These are phyloP conservation scores for Polyploca ridens DNA, from an alignment of 2,888 invertebrate species.

Conservation along the genomic window DNA sequence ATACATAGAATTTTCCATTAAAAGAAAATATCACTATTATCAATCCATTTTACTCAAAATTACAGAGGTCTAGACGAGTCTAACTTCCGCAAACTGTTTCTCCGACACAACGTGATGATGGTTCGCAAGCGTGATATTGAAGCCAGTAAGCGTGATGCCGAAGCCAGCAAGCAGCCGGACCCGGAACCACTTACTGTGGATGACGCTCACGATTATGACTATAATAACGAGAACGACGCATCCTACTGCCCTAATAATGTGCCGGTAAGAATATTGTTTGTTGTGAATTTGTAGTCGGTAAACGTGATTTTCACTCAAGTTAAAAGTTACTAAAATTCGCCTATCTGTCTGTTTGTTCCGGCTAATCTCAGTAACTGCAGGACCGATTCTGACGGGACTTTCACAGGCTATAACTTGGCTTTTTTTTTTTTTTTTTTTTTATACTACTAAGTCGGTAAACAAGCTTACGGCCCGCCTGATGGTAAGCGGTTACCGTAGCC, in stretches of 20 bases:
- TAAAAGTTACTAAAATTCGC: too few relatives aligned
- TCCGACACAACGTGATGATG: conserved; percentile 65
- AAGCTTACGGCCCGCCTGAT: too few relatives aligned
- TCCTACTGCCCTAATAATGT: conserved; percentile 72
- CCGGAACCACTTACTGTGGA: conserved; percentile 63
- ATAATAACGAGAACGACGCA: conserved; percentile 79
- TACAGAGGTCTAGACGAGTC: conserved; percentile 75
- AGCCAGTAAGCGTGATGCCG: conserved; percentile 19
- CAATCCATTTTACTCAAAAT: neutral
- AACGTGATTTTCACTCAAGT: neutral
- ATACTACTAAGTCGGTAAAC: too few relatives aligned
- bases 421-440: too few relatives aligned
- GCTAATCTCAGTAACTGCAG: too few relatives aligned
- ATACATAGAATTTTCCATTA: too few relatives aligned
- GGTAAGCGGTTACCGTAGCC: too few relatives aligned
- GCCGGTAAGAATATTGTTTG: conserved; percentile 48
- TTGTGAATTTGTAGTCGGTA: neutral
- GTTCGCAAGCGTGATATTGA: conserved; percentile 54
- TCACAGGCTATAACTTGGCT: too few relatives aligned
- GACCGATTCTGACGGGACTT: too few relatives aligned
- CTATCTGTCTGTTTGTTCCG: too few relatives aligned
- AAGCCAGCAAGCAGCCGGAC: conserved; percentile 31
- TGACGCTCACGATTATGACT: conserved; percentile 70
- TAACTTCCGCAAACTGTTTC: conserved; percentile 74
- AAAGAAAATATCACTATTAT: too few relatives aligned